Evolutionary conservation across 2,797 vertebrate species (phyloP).

Genomic region (Cirrhinus molitorella): DNA sequence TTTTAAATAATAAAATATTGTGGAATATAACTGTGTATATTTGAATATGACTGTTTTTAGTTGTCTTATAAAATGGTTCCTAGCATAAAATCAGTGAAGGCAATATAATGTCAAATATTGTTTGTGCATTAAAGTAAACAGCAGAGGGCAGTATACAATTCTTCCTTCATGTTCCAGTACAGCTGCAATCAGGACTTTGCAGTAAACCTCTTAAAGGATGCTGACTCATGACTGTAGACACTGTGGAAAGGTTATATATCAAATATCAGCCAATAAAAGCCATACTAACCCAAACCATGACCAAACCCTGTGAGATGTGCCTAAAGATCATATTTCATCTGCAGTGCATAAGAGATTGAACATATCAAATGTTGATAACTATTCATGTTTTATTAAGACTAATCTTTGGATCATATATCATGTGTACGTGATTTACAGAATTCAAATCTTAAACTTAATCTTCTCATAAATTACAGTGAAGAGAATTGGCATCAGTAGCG

Average conservation of each 20-base stretch:
- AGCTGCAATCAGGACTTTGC: not conserved
- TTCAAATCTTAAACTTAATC: not conserved
- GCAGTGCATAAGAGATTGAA: not conserved
- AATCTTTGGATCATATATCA: not conserved
- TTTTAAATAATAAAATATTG: too few species aligned
- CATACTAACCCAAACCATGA: slow-evolving; percentile 29
- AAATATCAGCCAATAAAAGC: slow-evolving; percentile 49
- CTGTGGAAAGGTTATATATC: not conserved
- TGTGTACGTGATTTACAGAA: not conserved
- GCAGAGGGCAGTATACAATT: slow-evolving; percentile 73
- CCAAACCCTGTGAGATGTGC: not conserved
- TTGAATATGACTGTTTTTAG: not conserved
- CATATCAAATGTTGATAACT: not conserved
- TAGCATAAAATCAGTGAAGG: not conserved
- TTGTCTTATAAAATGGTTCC: not conserved
- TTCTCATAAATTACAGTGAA: not conserved
- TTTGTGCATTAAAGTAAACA: slow-evolving; percentile 55
- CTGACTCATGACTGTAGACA: slow-evolving; percentile 51
- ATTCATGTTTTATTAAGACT: not conserved
- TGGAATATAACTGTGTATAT: not conserved
- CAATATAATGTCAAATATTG: not conserved
- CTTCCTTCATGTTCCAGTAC: not conserved
- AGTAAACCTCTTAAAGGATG: slow-evolving; percentile 33
- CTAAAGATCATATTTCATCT: not conserved
- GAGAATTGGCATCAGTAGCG: not conserved